These are phyloP conservation scores for Erythrocercus mccallii DNA, from an alignment of 2,113 vertebrate species.

Conservation along the genomic window DNA sequence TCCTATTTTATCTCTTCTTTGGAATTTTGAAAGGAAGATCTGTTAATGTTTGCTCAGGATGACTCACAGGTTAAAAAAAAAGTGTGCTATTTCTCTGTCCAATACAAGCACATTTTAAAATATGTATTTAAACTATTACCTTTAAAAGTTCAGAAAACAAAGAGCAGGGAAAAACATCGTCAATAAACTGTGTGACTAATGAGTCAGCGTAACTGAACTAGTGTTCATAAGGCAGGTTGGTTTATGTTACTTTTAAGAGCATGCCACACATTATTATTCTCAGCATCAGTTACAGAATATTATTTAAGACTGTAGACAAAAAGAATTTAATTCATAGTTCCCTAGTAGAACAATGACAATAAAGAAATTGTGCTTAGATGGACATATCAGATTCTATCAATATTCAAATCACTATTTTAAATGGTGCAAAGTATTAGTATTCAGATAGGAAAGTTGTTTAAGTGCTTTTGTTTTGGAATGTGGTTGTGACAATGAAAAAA, in stretches of 20 bases:
- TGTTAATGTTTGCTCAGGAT: not conserved
- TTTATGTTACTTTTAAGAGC: not conserved
- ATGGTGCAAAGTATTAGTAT: not conserved
- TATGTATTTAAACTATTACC: not conserved
- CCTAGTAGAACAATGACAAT: not conserved
- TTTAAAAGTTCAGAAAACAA: not conserved
- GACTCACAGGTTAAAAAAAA: not conserved
- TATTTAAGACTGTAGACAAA: not conserved
- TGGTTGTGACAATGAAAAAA: not conserved
- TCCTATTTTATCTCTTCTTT: not conserved
- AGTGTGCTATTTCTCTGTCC: not conserved
- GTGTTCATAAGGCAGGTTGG: not conserved
- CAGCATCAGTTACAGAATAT: not conserved
- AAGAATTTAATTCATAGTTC: not conserved
- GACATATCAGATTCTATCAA: not conserved
- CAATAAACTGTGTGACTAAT: not conserved
- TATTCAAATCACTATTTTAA: not conserved
- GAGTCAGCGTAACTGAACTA: not conserved
- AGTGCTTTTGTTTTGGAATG: not conserved
- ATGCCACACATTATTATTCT: not conserved
- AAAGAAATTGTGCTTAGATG: not conserved
- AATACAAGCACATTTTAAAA: not conserved
- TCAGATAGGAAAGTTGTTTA: not conserved
- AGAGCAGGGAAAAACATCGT: not conserved
- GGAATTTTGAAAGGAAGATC: not conserved